A percentile compares a stretch with the other conserved stretches of the same genome.
Evolutionary conservation across 1,140 invertebrate species (phyloP).

Genomic region (Lepidurus packardi): DNA sequence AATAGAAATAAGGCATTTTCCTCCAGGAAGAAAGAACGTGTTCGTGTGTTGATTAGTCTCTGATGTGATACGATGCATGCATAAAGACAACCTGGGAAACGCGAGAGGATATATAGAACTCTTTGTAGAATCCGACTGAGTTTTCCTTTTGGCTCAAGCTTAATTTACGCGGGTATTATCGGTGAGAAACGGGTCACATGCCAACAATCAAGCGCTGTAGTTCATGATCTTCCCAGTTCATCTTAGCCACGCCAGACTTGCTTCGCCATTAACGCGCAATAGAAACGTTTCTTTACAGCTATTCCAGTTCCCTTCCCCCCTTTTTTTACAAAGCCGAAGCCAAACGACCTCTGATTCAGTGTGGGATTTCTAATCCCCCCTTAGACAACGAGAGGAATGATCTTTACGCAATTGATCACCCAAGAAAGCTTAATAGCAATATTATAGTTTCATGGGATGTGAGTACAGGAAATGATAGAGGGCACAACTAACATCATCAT

Average conservation of each 20-base stretch:
- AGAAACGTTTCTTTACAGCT: neutral
- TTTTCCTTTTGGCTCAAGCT: neutral
- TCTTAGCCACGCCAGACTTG: constrained; percentile 8
- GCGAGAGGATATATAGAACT: neutral
- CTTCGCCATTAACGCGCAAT: neutral
- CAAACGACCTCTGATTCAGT: neutral
- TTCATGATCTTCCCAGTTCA: neutral
- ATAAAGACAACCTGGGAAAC: neutral
- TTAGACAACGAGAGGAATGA: neutral
- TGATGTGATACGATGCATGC: neutral
- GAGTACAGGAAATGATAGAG: no score
- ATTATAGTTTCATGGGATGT: neutral
- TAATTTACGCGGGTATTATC: constrained; percentile 14
- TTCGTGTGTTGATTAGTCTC: neutral
- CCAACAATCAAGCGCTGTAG: constrained; percentile 3
- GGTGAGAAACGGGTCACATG: constrained; percentile 20
- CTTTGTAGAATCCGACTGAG: neutral
- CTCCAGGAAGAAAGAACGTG: neutral
- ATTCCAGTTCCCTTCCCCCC: neutral
- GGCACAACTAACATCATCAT: no score
- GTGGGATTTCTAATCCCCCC: constrained; percentile 4
- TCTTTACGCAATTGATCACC: constrained; percentile 12
- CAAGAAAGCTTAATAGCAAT: neutral
- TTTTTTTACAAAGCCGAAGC: no score
- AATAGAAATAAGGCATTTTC: no score